A percentile compares a stretch with the other conserved stretches of the same genome.
Conservation (phyloP, 2,797 vertebrate species). For the Poecilia gillii region DNA sequence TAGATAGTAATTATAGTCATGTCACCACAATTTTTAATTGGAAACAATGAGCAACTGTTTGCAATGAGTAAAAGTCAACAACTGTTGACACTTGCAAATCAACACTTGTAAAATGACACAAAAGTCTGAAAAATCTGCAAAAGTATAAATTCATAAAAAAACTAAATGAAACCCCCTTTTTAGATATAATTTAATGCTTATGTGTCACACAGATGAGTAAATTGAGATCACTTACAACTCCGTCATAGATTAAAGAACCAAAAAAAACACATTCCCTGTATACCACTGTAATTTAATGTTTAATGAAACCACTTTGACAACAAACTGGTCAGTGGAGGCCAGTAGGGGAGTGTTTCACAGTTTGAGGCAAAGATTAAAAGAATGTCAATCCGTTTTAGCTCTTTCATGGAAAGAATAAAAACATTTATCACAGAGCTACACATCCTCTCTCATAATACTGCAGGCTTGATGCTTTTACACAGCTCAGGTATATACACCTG, state of each 20-base stretch:
- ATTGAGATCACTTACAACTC: background rate
- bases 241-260: background rate
- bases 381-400: slow-evolving; percentile 52
- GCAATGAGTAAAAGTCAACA: too few relatives aligned
- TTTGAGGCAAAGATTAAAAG: slow-evolving; percentile 55
- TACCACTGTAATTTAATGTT: slow-evolving; percentile 47
- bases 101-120: too few relatives aligned
- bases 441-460: slow-evolving; percentile 7
- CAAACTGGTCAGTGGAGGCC: slow-evolving; percentile 48
- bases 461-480: slow-evolving; percentile 1
- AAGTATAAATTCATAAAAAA: background rate
- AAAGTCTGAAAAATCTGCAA: background rate
- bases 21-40: background rate
- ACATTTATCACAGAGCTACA: slow-evolving; percentile 24
- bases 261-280: slow-evolving; percentile 25
- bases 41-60: background rate
- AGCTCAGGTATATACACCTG: background rate
- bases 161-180: background rate
- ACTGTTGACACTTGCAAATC: too few relatives aligned
- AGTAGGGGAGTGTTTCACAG: slow-evolving; percentile 33
- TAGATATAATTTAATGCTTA: background rate
- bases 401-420: slow-evolving; percentile 96
- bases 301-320: slow-evolving; percentile 42
- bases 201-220: background rate
- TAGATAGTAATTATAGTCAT: background rate